These are phyloP conservation scores for Aldrovandia affinis DNA, from an alignment of 2,797 vertebrate species.

Conservation along the genomic window DNA sequence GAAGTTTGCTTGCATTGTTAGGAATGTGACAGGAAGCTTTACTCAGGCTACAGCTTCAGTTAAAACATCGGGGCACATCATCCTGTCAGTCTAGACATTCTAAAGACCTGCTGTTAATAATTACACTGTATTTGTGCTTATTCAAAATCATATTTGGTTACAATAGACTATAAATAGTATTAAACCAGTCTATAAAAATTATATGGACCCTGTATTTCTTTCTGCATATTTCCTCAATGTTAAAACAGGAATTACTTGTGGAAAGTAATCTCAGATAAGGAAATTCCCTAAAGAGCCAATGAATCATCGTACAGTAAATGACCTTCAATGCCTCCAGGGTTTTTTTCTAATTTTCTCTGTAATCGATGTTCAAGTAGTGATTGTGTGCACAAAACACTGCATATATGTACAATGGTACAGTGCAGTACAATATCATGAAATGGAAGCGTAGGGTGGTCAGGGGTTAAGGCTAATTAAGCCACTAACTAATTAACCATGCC, in stretches of 20 bases:
- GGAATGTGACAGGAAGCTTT: neutral
- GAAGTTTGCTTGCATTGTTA: neutral
- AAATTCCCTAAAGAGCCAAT: neutral
- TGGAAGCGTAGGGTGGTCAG: neutral
- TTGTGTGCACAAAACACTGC: neutral
- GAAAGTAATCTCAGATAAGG: neutral
- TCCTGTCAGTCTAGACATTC: neutral
- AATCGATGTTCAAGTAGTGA: neutral
- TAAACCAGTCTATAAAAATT: neutral
- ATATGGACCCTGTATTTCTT: neutral
- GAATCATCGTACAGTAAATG: neutral
- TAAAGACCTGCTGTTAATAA: neutral
- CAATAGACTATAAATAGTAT: neutral
- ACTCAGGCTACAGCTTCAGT: neutral
- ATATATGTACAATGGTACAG: neutral
- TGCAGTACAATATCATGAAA: neutral
- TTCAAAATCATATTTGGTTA: neutral
- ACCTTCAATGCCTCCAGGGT: neutral
- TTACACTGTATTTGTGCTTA: neutral
- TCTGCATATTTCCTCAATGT: neutral
- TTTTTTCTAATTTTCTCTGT: neutral
- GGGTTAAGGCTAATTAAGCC: neutral
- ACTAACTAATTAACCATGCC: neutral
- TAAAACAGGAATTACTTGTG: neutral
- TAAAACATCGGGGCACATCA: neutral